Evolutionary conservation across 2,113 vertebrate genomes (phyloP).

Genomic region (Tupaia tana): DNA sequence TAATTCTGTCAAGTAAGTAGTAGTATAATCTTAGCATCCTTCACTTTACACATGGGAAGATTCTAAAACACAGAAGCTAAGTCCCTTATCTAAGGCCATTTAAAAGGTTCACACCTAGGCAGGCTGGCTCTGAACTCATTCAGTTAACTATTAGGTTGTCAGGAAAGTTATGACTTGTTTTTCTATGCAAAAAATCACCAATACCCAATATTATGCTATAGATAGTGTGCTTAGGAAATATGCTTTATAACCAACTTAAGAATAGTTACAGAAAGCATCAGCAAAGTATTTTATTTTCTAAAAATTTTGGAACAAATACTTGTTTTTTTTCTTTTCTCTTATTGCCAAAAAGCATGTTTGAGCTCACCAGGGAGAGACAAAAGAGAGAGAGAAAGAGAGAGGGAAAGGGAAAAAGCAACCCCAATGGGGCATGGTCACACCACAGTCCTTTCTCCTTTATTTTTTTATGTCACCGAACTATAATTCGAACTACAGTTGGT

Average conservation of each 20-base stretch:
- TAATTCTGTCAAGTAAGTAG: not conserved
- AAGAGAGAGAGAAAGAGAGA: too few relatives aligned
- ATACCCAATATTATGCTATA: not conserved
- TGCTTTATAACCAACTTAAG: not conserved
- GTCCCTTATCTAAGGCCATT: not conserved
- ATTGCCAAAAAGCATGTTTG: too few relatives aligned
- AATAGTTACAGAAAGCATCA: constrained; percentile 42
- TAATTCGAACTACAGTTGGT: too few relatives aligned
- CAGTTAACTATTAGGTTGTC: not conserved
- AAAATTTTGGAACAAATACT: constrained; percentile 14
- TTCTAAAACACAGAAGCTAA: not conserved
- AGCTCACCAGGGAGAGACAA: too few relatives aligned
- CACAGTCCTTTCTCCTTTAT: too few relatives aligned
- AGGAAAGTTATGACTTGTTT: too few relatives aligned
- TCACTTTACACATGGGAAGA: not conserved
- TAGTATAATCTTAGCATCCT: not conserved
- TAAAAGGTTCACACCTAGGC: not conserved
- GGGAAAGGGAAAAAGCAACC: too few relatives aligned
- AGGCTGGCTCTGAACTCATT: not conserved
- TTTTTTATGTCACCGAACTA: too few relatives aligned
- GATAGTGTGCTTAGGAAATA: constrained; percentile 2
- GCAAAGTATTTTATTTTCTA: not conserved
- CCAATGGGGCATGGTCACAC: too few relatives aligned
- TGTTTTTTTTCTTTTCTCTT: not conserved
- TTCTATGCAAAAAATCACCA: too few relatives aligned